Evolutionary conservation across 2,113 vertebrate species (phyloP), one percentile per base, ranked within the genome.

Genomic region (Cyanoderma ruficeps): DNA sequence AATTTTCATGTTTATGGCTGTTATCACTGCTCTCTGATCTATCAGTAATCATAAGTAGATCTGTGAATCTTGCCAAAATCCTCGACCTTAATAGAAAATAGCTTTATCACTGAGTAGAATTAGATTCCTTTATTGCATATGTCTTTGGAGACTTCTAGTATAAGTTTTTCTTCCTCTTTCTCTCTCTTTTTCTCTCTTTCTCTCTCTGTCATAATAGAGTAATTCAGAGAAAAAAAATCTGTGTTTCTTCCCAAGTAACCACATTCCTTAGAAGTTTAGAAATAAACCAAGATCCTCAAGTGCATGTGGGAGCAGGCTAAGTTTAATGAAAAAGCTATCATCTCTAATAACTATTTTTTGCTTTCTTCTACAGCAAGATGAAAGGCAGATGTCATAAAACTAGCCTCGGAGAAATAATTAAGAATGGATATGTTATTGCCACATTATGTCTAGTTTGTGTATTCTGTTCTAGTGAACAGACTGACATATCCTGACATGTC

Each of bases 251-350:
- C 4, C 23, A 59, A 7, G 12, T n/a, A 74, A 53, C 6, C 5
- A 28, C 11, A 41, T 61, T 84, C 6, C 4, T 65, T 71, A 53
- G 28, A 75, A 71, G 18, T 16, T 92, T 39, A 68, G 30, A 78
- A 65, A 84, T 16, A 87, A 81, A 79, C 49, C 4, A 56, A 71
- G 77, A 56, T 25, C 23, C 63, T 74, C 15, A 63, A 67, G 44
- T 61, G 8, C 74, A 37, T 8, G 8, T 23, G 63, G 0, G 1
- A 59, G 7, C 18, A 59, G 33, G 5, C 2, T n/a, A 64, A 55
- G 1, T 64, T 79, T 88, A 68, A 35, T 68, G 49, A 56, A 87
- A 85, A 72, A 30, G 0, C 19, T 65, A 5, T 57, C 4, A 1
- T 46, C 20, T 68, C 13, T 57, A 50, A 64, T 39, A 59, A 2